Conservation (phyloP, 2,888 invertebrate species). For the Polydesmus complanatus region DNA sequence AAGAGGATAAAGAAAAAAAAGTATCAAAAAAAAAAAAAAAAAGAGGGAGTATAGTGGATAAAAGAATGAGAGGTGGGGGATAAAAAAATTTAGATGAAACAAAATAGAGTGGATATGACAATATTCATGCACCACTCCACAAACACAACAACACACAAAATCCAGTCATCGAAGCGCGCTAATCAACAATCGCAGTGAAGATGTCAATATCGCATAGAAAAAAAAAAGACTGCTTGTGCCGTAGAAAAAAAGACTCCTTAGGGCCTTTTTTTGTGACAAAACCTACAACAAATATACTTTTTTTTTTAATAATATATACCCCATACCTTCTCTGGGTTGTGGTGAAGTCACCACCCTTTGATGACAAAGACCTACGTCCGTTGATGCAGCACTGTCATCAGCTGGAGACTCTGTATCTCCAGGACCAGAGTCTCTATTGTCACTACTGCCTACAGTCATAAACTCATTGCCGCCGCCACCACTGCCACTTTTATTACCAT, state of each 20-base stretch:
- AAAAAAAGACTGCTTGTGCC: too few relatives aligned
- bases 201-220: not conserved
- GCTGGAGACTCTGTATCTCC: slow-evolving; percentile 9
- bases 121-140: not conserved
- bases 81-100: not conserved
- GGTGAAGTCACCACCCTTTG: slow-evolving; percentile 12
- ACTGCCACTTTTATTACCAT: slow-evolving; percentile 5
- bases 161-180: not conserved
- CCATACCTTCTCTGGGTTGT: slow-evolving; percentile 13
- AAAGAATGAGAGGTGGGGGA: too few relatives aligned
- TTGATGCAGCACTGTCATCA: not conserved
- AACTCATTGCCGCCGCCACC: not conserved
- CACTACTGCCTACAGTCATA: not conserved
- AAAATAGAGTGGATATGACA: not conserved
- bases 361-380: slow-evolving; percentile 10
- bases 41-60: too few relatives aligned
- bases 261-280: too few relatives aligned
- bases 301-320: not conserved
- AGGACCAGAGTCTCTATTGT: not conserved
- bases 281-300: too few relatives aligned
- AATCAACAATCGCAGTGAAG: not conserved
- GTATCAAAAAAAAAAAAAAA: not conserved
- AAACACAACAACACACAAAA: not conserved
- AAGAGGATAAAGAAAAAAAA: not conserved
- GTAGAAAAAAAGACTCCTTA: not conserved